phyloP scores from a whole-genome alignment of 2,888 invertebrate genomes.

The Hemicrepidius hirtus region DNA sequence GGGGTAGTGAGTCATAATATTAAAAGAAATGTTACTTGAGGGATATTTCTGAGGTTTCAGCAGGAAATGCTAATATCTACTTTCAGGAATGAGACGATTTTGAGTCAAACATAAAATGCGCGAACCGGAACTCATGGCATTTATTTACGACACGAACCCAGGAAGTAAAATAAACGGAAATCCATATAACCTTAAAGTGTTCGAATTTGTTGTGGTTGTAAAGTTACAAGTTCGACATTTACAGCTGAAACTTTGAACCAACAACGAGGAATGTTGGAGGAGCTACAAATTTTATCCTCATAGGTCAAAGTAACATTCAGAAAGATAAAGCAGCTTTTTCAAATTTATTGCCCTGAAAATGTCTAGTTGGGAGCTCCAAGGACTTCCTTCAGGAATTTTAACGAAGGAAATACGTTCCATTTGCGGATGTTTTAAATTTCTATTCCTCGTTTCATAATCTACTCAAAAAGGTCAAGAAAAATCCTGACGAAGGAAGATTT shows the following conservation, averaged over 20 bases:
- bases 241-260: background rate
- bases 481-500: slow-evolving; percentile 7
- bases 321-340: slow-evolving; percentile 3
- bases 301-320: slow-evolving; percentile 1
- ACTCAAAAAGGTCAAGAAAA: background rate
- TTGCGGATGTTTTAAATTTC: background rate
- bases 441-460: background rate
- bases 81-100: too few species aligned
- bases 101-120: too few species aligned
- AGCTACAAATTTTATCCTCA: background rate
- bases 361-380: background rate
- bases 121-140: too few species aligned
- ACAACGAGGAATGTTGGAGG: background rate
- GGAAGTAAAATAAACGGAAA: too few species aligned
- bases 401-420: background rate
- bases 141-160: too few species aligned
- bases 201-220: background rate
- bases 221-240: background rate
- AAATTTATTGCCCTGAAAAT: slow-evolving; percentile 17
- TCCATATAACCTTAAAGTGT: background rate
- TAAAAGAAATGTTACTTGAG: too few species aligned
- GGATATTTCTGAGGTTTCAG: too few species aligned
- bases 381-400: slow-evolving; percentile 6
- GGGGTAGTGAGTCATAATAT: too few species aligned
- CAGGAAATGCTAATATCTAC: too few species aligned